Base-by-base conservation (phyloP, 2,888 invertebrate genomes). In the Oeneis ivallda region DNA sequence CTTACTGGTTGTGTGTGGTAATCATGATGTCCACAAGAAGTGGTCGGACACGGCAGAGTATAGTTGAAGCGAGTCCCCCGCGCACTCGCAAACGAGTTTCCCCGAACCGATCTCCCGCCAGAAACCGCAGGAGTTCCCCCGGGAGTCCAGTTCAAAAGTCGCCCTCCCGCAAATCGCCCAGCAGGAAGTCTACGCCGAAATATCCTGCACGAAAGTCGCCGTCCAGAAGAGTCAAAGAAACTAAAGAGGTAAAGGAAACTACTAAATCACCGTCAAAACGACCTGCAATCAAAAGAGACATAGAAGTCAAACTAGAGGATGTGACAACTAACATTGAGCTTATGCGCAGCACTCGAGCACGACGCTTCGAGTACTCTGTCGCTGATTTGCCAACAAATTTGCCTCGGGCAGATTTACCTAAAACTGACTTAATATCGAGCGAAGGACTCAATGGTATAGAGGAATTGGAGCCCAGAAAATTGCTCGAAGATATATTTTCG, bases 161-260 rank as follows among this genome's bases (percentile, higher is more conserved):
- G 9, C 81, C 89, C 43, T 82, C 86, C 17, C 87, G 92, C 56
- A 93, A 92, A 67, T 93, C 93, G 10, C 92, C 93, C 3, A 85
- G 86, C 68, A 84, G 90, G 66, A 92, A 91, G 74, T 79, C 89
- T 39, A 82, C 86, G 11, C 83, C 88, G 66, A 92, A 90, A 71
- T 91, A 88, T 9, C 88, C 90, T 19, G 84, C 88, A 26, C 83
- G 91, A 59, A 92, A 91, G 71, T 91, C 90, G 0, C 91, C 91
- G 1, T 86, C 90, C 1, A 79, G 89, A 74, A 75, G 82, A 1
- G 71, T 72, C 8, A 75, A 73, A 56, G 79, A 78, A 62, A 71
- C 74, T 5, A 41, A 47, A 70, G 84, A 85, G 65, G 73, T 72
- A 15, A 75, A 76, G 4, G 79, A 79, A 62, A 70, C 74, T 41